These are phyloP conservation scores for Rhagologus leucostigma DNA, from an alignment of 2,113 vertebrate species.

Conservation along the genomic window DNA sequence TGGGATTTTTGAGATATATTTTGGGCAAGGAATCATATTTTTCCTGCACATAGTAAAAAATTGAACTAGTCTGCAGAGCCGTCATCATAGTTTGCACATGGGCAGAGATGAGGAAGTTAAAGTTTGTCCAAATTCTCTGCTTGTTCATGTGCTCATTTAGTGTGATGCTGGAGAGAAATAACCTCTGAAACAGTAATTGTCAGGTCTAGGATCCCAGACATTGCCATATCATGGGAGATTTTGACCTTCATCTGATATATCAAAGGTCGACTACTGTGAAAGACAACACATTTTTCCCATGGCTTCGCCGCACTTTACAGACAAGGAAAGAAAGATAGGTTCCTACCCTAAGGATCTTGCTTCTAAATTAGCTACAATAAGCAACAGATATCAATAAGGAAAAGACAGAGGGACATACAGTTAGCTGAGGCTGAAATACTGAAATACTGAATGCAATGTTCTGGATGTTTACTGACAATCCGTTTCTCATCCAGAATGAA, in stretches of 20 bases:
- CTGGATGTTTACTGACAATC: background rate
- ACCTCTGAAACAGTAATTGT: background rate
- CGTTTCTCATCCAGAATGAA: background rate
- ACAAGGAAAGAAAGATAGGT: background rate
- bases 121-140: background rate
- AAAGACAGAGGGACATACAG: background rate
- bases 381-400: background rate
- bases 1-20: background rate
- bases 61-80: background rate
- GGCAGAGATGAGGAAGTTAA: background rate
- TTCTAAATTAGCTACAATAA: background rate
- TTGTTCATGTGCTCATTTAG: background rate
- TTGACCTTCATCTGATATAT: background rate
- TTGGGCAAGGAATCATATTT: background rate
- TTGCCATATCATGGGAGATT: background rate
- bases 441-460: background rate
- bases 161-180: background rate
- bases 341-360: background rate
- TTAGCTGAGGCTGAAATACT: background rate
- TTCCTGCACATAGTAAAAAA: background rate
- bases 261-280: background rate
- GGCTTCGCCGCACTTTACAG: background rate
- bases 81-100: background rate
- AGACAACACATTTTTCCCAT: background rate
- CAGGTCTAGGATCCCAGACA: background rate